phyloP scores from a whole-genome alignment of 2,888 invertebrate genomes.

The Mythimna lalbum region DNA sequence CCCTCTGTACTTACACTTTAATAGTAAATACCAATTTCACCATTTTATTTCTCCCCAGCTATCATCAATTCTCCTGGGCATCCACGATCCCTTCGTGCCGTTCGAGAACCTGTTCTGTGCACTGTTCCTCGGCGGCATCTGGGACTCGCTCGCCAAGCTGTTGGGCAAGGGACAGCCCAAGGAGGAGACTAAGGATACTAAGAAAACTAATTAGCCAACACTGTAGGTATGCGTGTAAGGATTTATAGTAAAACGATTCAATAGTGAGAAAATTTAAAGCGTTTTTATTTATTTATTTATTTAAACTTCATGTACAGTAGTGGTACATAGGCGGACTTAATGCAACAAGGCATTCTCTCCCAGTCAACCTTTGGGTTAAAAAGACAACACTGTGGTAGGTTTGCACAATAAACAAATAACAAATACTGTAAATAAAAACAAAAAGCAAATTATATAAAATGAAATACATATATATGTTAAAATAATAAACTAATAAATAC shows the following conservation, averaged over 20 bases:
- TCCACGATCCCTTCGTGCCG: slow-evolving; percentile 99
- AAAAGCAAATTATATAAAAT: too few relatives aligned
- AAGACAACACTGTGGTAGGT: too few relatives aligned
- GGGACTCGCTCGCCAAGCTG: slow-evolving; percentile 98
- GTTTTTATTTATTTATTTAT: too few relatives aligned
- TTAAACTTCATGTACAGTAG: too few relatives aligned
- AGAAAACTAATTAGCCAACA: slow-evolving; percentile 93
- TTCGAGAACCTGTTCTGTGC: slow-evolving; percentile 99
- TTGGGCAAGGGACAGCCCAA: slow-evolving; percentile 95
- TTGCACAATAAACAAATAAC: too few relatives aligned
- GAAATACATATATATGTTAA: too few relatives aligned
- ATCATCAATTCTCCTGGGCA: slow-evolving; percentile 98
- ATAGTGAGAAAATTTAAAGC: not conserved
- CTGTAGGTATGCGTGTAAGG: slow-evolving; percentile 56
- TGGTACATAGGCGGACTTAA: too few relatives aligned
- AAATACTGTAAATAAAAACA: too few relatives aligned
- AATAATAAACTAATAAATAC: too few relatives aligned
- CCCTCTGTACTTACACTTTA: not conserved
- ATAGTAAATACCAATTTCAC: too few relatives aligned
- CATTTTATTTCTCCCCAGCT: slow-evolving; percentile 88
- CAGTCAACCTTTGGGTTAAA: too few relatives aligned
- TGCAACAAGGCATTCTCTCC: too few relatives aligned
- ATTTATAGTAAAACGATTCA: not conserved
- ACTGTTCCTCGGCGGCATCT: slow-evolving; percentile 98
- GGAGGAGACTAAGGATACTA: slow-evolving; percentile 95